A percentile compares a stretch with the other conserved stretches of the same genome.
Evolutionary conservation across 2,797 vertebrate genomes (phyloP).

Genomic region (Phataginus tetradactyla): DNA sequence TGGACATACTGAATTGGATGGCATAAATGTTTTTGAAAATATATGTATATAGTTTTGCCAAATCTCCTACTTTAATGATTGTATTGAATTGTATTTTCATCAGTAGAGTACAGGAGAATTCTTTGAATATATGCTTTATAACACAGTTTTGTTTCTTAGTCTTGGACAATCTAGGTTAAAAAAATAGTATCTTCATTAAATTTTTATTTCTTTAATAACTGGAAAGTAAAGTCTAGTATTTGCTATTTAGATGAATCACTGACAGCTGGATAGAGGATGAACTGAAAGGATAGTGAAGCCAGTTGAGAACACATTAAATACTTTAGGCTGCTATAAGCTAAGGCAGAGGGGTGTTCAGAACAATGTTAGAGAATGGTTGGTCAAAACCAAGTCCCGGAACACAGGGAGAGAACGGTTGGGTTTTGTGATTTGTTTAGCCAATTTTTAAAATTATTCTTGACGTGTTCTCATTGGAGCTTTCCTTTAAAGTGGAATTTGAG

Average conservation of each 20-base stretch:
- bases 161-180: background rate
- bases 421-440: background rate
- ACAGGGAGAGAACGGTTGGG: background rate
- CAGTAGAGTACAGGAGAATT: background rate
- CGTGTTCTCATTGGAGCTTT: background rate
- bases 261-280: background rate
- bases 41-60: background rate
- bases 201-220: background rate
- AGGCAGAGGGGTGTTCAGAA: background rate
- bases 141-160: background rate
- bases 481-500: background rate
- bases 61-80: background rate
- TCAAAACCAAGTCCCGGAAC: background rate
- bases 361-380: background rate
- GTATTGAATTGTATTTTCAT: background rate
- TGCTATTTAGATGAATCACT: background rate
- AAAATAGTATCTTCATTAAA: background rate
- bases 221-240: background rate
- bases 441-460: background rate
- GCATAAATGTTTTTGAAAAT: background rate
- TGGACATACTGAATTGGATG: background rate
- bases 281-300: background rate
- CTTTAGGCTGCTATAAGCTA: background rate
- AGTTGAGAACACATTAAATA: background rate
- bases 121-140: background rate